phyloP scores from a whole-genome alignment of 2,797 vertebrate genomes.

The Sebastolobus alascanus region DNA sequence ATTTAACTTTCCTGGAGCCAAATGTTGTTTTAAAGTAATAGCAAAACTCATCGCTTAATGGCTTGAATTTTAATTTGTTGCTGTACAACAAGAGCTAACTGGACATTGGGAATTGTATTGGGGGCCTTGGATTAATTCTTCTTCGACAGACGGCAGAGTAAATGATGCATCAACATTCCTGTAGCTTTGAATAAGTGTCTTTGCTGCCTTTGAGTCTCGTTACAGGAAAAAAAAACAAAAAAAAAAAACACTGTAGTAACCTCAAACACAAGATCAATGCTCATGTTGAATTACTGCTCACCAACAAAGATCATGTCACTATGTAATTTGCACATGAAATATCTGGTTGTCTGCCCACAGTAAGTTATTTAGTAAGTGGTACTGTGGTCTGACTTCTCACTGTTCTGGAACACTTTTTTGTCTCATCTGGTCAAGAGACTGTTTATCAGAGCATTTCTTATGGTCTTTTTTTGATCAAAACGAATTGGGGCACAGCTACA shows the following conservation, averaged over 20 bases:
- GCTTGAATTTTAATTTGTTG: conserved; percentile 37
- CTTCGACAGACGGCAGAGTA: conserved; percentile 24
- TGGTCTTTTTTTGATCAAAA: conserved; percentile 33
- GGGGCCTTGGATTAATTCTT: conserved; percentile 38
- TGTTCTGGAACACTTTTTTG: conserved; percentile 4
- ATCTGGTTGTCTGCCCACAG: conserved; percentile 36
- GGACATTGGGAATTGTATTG: conserved; percentile 10
- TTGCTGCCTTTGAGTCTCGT: conserved; percentile 54
- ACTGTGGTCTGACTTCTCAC: conserved; percentile 27
- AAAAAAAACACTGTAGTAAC: conserved; percentile 32
- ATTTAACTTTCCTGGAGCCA: conserved; percentile 42
- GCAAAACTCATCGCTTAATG: conserved; percentile 11
- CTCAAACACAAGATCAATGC: conserved; percentile 58
- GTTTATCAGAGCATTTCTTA: conserved; percentile 16
- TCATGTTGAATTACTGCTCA: conserved; percentile 70
- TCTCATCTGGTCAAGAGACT: conserved; percentile 25
- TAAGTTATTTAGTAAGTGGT: conserved; percentile 18
- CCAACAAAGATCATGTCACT: conserved; percentile 57
- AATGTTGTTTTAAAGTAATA: conserved; percentile 32
- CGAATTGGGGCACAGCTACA: conserved; percentile 11
- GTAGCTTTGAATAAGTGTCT: conserved; percentile 60
- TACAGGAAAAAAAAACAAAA: neutral
- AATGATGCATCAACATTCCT: conserved; percentile 80
- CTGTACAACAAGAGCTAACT: conserved; percentile 21
- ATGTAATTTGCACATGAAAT: conserved; percentile 57